phyloP scores from a whole-genome alignment of 2,797 vertebrate genomes.

The Florisuga fusca region DNA sequence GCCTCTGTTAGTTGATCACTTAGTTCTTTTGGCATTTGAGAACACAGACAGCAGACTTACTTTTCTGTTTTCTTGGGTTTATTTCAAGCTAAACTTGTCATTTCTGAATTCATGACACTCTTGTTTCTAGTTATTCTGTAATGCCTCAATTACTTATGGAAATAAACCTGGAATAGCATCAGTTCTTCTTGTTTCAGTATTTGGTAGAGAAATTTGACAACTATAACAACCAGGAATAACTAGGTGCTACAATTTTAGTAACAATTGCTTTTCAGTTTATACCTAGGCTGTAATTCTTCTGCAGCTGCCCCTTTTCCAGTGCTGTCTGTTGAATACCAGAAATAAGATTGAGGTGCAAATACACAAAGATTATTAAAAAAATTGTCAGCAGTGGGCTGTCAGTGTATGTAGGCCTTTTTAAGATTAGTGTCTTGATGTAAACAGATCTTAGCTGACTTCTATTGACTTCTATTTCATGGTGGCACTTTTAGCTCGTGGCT shows the following conservation, averaged over 20 bases:
- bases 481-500: not conserved
- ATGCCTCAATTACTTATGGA: not conserved
- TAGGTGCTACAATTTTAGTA: not conserved
- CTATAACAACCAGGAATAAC: slow-evolving; percentile 3
- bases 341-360: too few species aligned
- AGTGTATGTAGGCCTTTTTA: not conserved
- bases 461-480: not conserved
- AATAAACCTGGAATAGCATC: slow-evolving; percentile 12
- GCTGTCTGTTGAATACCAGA: not conserved
- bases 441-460: not conserved
- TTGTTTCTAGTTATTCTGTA: not conserved
- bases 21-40: not conserved
- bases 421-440: not conserved
- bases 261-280: slow-evolving; percentile 2
- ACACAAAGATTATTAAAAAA: too few species aligned
- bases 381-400: too few species aligned
- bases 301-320: not conserved
- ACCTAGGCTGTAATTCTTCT: not conserved
- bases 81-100: not conserved
- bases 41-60: not conserved
- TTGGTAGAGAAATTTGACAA: not conserved
- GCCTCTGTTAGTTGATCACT: not conserved
- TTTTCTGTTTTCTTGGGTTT: not conserved
- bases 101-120: not conserved
- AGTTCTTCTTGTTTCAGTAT: not conserved